A percentile compares a stretch with the other conserved stretches of the same genome.
Evolutionary conservation across 53 echinoderm and acorn worm species (phyloP).

Genomic region (Luidia sarsii): DNA sequence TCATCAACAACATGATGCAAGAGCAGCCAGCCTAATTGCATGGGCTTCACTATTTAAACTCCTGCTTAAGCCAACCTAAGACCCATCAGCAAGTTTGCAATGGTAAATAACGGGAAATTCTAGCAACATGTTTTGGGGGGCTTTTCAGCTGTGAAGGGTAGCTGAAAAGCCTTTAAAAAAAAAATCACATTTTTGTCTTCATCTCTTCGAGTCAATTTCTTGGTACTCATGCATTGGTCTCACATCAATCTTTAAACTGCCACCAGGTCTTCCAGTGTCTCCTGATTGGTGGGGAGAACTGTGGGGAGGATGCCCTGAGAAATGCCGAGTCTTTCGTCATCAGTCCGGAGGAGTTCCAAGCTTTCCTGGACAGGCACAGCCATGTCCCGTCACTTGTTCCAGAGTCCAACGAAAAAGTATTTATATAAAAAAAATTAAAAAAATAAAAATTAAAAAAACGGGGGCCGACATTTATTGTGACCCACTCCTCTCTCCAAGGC

Average conservation of each 20-base stretch:
- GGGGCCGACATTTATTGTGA: no score
- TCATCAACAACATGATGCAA: no score
- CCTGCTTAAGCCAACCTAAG: no score
- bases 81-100: no score
- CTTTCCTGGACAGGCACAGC: constrained; percentile 36
- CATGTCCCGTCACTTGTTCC: constrained; percentile 27
- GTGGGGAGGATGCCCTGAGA: constrained; percentile 11
- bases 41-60: no score
- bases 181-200: background rate
- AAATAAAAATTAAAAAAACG: no score
- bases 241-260: no score
- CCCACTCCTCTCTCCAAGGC: no score
- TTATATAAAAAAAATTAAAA: background rate
- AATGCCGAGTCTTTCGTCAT: constrained; percentile 44
- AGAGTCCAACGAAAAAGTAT: constrained; percentile 53
- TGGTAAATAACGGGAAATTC: no score
- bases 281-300: constrained; percentile 41
- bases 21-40: no score
- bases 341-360: constrained; percentile 25
- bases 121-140: no score
- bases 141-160: no score
- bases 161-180: background rate
- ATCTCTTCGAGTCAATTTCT: background rate
- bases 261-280: constrained; percentile 42
- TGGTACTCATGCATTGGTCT: background rate